Evolutionary conservation across 2,113 vertebrate species (phyloP).

Genomic region (Pantherophis guttatus): DNA sequence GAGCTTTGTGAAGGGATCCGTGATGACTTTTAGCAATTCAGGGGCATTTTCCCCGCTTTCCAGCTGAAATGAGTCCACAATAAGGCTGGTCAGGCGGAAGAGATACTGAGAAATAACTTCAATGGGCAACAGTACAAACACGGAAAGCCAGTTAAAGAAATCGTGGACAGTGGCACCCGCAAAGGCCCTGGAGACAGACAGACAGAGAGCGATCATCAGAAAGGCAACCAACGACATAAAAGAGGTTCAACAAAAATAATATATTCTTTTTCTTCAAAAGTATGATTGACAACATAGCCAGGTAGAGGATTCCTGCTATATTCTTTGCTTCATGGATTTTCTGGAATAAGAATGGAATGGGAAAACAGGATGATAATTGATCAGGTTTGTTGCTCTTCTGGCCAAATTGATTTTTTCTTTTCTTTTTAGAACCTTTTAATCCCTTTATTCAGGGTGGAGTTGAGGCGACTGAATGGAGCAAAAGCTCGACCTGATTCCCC

Average conservation of each 20-base stretch:
- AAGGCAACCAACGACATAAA: not conserved
- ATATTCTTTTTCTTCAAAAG: not conserved
- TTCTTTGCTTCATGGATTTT: not conserved
- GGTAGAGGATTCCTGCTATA: not conserved
- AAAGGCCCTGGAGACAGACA: conserved; percentile 78
- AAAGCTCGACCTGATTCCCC: no score
- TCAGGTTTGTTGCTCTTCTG: no score
- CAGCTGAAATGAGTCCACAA: conserved; percentile 83
- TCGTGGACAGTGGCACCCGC: conserved; percentile 93
- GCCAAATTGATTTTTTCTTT: no score
- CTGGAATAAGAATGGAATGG: not conserved
- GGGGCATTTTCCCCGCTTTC: conserved; percentile 87
- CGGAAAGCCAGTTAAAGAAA: conserved; percentile 97
- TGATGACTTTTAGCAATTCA: conserved; percentile 91
- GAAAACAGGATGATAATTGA: no score
- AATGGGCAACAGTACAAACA: conserved; percentile 84
- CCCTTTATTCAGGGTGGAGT: not conserved
- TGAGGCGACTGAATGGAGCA: no score
- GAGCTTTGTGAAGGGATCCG: conserved; percentile 87
- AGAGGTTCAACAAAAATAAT: not conserved
- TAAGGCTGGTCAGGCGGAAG: conserved; percentile 75
- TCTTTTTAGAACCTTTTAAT: not conserved
- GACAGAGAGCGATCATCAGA: not conserved
- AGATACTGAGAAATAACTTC: conserved; percentile 84
- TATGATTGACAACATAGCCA: no score